Conservation (phyloP, 2,888 invertebrate species). For the Erebia epiphron region DNA sequence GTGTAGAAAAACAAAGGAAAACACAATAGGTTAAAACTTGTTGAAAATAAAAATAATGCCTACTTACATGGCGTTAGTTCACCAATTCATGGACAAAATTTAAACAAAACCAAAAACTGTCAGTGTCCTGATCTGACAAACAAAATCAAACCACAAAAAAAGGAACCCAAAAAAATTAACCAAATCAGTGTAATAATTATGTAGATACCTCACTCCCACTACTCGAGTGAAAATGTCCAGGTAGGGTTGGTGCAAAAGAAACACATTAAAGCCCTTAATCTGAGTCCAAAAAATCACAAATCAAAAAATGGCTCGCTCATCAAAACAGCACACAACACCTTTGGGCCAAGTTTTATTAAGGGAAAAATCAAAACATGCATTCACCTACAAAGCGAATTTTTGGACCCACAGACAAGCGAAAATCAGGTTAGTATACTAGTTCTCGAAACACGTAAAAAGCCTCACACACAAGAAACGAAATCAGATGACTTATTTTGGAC, state of each 20-base stretch:
- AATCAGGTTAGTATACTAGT: slow-evolving; percentile 37
- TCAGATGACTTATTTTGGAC: slow-evolving; percentile 35
- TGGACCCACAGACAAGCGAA: slow-evolving; percentile 68
- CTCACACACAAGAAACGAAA: slow-evolving; percentile 43
- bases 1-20: slow-evolving; percentile 54
- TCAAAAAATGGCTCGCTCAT: slow-evolving; percentile 39
- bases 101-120: slow-evolving; percentile 55
- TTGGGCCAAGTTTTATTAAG: slow-evolving; percentile 62
- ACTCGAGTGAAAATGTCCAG: slow-evolving; percentile 77
- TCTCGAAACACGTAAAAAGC: slow-evolving; percentile 42
- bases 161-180: slow-evolving; percentile 30
- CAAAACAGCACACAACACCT: slow-evolving; percentile 71
- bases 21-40: slow-evolving; percentile 49
- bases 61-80: slow-evolving; percentile 70
- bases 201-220: slow-evolving; percentile 69
- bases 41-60: slow-evolving; percentile 49
- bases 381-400: slow-evolving; percentile 63
- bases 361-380: slow-evolving; percentile 55
- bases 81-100: slow-evolving; percentile 51
- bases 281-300: slow-evolving; percentile 77
- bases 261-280: slow-evolving; percentile 66
- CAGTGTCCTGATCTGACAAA: slow-evolving; percentile 71
- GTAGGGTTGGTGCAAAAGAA: slow-evolving; percentile 77
- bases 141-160: slow-evolving; percentile 45
- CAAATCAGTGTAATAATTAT: slow-evolving; percentile 38